phyloP scores from a whole-genome alignment of 2,888 invertebrate genomes.

The Dusona sp. region DNA sequence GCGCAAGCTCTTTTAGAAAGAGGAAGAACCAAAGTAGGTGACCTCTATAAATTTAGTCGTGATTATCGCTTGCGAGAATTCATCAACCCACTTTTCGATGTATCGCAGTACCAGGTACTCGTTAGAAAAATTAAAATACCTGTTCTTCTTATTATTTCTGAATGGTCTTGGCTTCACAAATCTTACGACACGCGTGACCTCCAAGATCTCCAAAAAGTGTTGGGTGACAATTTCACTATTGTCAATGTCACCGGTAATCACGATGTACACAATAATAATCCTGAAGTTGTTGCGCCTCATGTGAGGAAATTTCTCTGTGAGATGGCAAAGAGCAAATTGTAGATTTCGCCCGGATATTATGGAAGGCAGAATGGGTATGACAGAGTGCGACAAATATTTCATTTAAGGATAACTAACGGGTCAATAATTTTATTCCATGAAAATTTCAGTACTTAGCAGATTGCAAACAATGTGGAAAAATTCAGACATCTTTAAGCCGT shows the following conservation, averaged over 20 bases:
- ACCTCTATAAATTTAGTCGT: conserved; percentile 86
- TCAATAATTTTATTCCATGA: background rate
- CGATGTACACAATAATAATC: conserved; percentile 87
- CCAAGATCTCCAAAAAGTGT: conserved; percentile 15
- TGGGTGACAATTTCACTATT: conserved; percentile 72
- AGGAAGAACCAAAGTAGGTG: conserved; percentile 84
- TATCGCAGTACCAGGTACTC: conserved; percentile 53
- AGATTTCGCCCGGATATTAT: background rate
- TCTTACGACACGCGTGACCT: background rate
- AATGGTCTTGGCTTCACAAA: conserved; percentile 47
- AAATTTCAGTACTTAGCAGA: background rate
- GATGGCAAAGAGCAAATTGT: conserved; percentile 72
- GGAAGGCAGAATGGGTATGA: background rate
- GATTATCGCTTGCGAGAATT: conserved; percentile 86
- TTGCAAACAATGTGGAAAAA: background rate
- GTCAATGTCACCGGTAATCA: conserved; percentile 86
- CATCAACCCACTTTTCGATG: conserved; percentile 78
- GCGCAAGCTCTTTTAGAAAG: conserved; percentile 86
- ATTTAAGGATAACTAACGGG: background rate
- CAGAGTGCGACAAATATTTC: background rate
- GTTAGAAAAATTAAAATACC: conserved; percentile 66
- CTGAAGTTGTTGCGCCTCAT: conserved; percentile 86
- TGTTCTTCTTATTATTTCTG: conserved; percentile 67
- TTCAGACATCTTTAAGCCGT: background rate
- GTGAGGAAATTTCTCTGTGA: conserved; percentile 85